A percentile compares a stretch with the other conserved stretches of the same genome.
These are phyloP conservation scores for Dipodomys stephensi DNA, from an alignment of 2,113 vertebrate genomes.

Conservation along the genomic window DNA sequence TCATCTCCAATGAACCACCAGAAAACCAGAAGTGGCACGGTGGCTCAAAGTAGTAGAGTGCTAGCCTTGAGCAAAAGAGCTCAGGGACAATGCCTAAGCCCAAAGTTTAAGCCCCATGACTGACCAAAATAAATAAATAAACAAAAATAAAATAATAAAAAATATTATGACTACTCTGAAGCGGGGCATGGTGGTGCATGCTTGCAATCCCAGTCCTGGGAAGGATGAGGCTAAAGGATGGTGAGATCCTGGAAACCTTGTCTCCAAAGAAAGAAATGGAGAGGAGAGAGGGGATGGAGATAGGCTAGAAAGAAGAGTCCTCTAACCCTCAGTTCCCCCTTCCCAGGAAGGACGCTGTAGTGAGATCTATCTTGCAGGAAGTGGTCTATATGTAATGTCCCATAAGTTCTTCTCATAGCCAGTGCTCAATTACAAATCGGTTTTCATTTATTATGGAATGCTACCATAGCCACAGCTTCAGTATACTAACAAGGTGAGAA, in stretches of 20 bases:
- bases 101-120: too few relatives aligned
- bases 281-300: too few relatives aligned
- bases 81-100: too few relatives aligned
- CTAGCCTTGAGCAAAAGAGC: too few relatives aligned
- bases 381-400: not conserved
- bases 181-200: too few relatives aligned
- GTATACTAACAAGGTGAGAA: not conserved
- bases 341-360: not conserved
- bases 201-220: not conserved
- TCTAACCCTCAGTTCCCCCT: not conserved
- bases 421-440: not conserved
- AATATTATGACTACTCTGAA: not conserved
- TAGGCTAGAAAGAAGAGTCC: not conserved
- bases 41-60: too few relatives aligned
- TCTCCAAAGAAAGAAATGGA: too few relatives aligned
- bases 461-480: not conserved
- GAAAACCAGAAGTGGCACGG: too few relatives aligned
- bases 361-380: not conserved
- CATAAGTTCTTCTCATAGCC: not conserved
- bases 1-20: too few relatives aligned
- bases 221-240: not conserved
- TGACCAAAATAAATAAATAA: too few relatives aligned
- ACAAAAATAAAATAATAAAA: not conserved
- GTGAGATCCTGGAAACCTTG: not conserved
- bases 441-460: not conserved